Evolutionary conservation across 2,888 invertebrate species (phyloP).

Genomic region (Cataglyphis livida): DNA sequence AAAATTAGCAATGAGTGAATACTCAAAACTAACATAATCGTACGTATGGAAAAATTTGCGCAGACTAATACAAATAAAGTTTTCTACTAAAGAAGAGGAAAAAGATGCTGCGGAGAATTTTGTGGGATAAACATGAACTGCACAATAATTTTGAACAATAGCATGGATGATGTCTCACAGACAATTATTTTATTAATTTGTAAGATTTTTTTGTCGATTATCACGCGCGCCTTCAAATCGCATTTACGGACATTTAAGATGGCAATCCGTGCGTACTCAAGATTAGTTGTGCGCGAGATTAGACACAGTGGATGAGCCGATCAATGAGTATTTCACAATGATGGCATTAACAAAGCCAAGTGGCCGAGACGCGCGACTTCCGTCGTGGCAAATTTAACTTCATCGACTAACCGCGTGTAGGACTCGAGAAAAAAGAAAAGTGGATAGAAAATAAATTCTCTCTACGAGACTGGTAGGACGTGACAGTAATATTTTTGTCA

Average conservation of each 20-base stretch:
- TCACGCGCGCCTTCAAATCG: background rate
- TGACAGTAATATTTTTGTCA: background rate
- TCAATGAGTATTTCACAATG: slow-evolving; percentile 79
- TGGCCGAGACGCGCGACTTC: slow-evolving; percentile 74
- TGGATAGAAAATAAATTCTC: background rate
- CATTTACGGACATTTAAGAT: background rate
- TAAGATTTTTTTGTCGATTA: background rate
- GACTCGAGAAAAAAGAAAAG: background rate
- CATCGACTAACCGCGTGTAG: slow-evolving; percentile 20
- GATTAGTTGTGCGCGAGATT: slow-evolving; percentile 68
- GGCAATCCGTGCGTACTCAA: slow-evolving; percentile 41
- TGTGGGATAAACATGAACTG: background rate
- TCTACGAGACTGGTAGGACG: background rate
- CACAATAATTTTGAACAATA: background rate
- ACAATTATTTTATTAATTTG: background rate
- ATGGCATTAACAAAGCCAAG: slow-evolving; percentile 77
- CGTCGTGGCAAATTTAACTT: slow-evolving; percentile 51
- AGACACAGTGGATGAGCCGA: slow-evolving; percentile 73
- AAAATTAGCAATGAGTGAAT: slow-evolving; percentile 21
- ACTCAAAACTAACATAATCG: slow-evolving; percentile 38
- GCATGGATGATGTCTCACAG: too few species aligned
- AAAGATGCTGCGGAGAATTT: background rate
- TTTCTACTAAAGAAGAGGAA: slow-evolving; percentile 1
- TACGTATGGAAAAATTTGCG: slow-evolving; percentile 56
- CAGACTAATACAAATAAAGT: slow-evolving; percentile 23